A percentile compares a stretch with the other conserved stretches of the same genome.
Evolutionary conservation across 1,140 invertebrate genomes (phyloP).

Genomic region (Acromyrmex heyeri): DNA sequence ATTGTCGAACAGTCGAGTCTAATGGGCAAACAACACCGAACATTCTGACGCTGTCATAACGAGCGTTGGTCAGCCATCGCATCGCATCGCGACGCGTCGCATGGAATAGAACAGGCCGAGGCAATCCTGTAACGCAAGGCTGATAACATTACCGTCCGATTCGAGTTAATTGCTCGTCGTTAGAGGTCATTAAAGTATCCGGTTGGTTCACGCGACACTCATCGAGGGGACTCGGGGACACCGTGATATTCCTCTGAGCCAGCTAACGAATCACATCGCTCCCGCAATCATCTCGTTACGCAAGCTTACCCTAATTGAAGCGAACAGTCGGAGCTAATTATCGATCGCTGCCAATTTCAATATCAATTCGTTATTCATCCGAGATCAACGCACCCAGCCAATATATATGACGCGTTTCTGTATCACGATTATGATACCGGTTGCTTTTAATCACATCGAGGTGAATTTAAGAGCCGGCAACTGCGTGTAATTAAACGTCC

Average conservation of each 20-base stretch:
- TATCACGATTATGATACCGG: constrained; percentile 1
- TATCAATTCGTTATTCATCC: constrained; percentile 46
- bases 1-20: constrained; percentile 54
- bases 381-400: constrained; percentile 14
- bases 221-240: constrained; percentile 54
- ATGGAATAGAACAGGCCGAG: constrained; percentile 13
- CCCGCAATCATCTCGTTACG: constrained; percentile 73
- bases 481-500: constrained; percentile 26
- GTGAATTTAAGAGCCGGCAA: constrained; percentile 20
- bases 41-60: constrained; percentile 49
- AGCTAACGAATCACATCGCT: constrained; percentile 66
- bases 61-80: constrained; percentile 24
- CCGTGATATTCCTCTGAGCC: constrained; percentile 64
- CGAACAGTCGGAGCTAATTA: constrained; percentile 66
- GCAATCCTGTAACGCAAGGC: constrained; percentile 78
- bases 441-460: constrained; percentile 26
- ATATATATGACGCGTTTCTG: neutral
- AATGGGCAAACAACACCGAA: constrained; percentile 81
- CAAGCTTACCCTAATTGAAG: constrained; percentile 67
- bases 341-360: constrained; percentile 45
- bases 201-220: constrained; percentile 80
- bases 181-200: constrained; percentile 86
- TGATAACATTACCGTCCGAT: constrained; percentile 81
- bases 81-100: neutral
- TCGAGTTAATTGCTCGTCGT: constrained; percentile 83